Evolutionary conservation across 2,113 vertebrate genomes (phyloP).

Genomic region (Caracal caracal): DNA sequence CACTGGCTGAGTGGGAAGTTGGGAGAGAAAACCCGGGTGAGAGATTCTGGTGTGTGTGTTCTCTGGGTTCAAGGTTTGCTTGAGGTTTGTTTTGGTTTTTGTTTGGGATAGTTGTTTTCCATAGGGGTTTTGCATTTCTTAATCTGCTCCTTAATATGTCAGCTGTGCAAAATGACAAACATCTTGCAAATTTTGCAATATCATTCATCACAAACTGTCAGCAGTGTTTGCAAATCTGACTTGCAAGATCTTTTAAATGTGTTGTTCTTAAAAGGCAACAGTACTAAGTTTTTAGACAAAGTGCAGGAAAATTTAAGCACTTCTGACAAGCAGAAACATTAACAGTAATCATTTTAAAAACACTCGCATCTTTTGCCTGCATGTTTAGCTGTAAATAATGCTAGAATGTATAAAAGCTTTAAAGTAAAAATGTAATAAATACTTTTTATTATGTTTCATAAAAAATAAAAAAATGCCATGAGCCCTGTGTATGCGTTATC

Average conservation of each 20-base stretch:
- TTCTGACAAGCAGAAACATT: constrained; percentile 89
- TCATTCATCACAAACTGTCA: constrained; percentile 89
- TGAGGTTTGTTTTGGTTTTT: constrained; percentile 46
- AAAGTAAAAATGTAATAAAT: constrained; percentile 82
- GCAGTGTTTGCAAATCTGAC: constrained; percentile 89
- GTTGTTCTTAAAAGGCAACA: constrained; percentile 89
- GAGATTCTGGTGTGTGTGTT: constrained; percentile 78
- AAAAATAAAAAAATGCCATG: constrained; percentile 78
- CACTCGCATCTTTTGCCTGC: constrained; percentile 86
- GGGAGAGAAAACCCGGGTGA: constrained; percentile 78
- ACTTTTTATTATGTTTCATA: constrained; percentile 82
- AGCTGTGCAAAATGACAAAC: constrained; percentile 84
- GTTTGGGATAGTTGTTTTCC: constrained; percentile 77
- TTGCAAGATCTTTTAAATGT: constrained; percentile 86
- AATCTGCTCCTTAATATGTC: constrained; percentile 84
- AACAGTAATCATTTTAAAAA: constrained; percentile 89
- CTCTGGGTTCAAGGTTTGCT: constrained; percentile 80
- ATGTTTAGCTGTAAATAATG: constrained; percentile 89
- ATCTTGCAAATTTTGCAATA: constrained; percentile 87
- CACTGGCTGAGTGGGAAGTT: constrained; percentile 84
- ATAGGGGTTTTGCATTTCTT: constrained; percentile 81
- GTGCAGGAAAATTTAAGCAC: constrained; percentile 88
- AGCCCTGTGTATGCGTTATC: constrained; percentile 50
- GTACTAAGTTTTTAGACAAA: constrained; percentile 90
- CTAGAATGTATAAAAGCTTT: constrained; percentile 86